Conservation (phyloP, 2,888 invertebrate species). For the Hyles lineata region DNA sequence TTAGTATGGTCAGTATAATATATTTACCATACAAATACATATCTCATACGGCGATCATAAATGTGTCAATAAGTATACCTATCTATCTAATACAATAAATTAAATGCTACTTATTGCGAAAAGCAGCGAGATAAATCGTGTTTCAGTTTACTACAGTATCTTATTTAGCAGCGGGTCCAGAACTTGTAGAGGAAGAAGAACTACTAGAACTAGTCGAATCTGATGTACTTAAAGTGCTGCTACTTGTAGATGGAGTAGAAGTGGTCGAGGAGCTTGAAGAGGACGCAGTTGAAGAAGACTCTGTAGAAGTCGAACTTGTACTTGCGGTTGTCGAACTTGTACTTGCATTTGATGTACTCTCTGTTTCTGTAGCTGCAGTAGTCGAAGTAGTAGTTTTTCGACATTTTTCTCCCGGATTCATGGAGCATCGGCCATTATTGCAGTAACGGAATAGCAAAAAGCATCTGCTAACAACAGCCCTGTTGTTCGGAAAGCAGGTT, state of each 20-base stretch:
- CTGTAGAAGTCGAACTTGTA: not conserved
- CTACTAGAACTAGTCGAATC: not conserved
- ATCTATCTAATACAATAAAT: too few species aligned
- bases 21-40: too few species aligned
- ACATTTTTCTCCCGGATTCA: not conserved
- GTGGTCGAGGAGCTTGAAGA: not conserved
- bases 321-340: not conserved
- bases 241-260: not conserved
- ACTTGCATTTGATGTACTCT: not conserved
- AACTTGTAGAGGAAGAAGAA: not conserved
- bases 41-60: too few species aligned
- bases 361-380: not conserved
- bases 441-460: not conserved
- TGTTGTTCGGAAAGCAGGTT: not conserved
- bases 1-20: too few species aligned
- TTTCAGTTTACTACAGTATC: too few species aligned
- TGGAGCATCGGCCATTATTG: not conserved
- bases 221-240: not conserved
- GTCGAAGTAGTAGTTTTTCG: not conserved
- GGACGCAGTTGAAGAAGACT: not conserved
- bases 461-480: not conserved
- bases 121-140: too few species aligned
- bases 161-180: too few species aligned
- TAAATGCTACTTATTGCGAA: too few species aligned
- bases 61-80: too few species aligned